Evolutionary conservation across 2,888 invertebrate species (phyloP), one percentile per base, ranked within the genome.

Genomic region (Rhingia rostrata): DNA sequence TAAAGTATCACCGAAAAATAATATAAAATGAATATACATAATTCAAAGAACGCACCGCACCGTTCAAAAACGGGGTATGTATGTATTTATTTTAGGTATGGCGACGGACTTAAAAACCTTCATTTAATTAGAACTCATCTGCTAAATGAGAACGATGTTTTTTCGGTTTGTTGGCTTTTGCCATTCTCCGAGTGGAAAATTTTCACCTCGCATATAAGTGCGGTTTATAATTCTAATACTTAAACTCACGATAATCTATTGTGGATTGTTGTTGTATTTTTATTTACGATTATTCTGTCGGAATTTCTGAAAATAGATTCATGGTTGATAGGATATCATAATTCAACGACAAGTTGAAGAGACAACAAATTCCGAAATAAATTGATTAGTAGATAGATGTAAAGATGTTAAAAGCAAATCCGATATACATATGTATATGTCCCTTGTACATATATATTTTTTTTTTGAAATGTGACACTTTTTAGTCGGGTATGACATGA

Each of bases 51-150:
- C 33, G 45, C 58, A 1, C 32, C 3, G 45, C 58, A 2, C 32
- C 4, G 43, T 12, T 43, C n/a, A 35, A 6, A 14, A 53, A 49
- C 9, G 32, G 22, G 22, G 22, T 22, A 22, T 22, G 22, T 22
- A 22, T 12, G 22, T 33, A 41, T 32, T 43, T 45, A 35, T 45
- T 63, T 10, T 41, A 32, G 37, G 6, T 14, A 37, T 12, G 70
- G 4, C 43, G 72, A 10, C 49, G 73, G 64, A 51, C 56, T 49
- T 43, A 54, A 9, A 12, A 58, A 41, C 58, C 75, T 75, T 75
- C 66, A 60, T 30, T 66, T 74, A 80, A 80, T 80, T 80, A 80
- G 79, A 74, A 54, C 79, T 67, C 74, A 67, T 80, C 73, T 80
- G 79, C 73, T 80, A 80, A 80, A 80, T 80, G 74, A 80, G 47